These are phyloP conservation scores for Zaprionus gabonicus DNA, from an alignment of 1,140 invertebrate species.

Conservation along the genomic window DNA sequence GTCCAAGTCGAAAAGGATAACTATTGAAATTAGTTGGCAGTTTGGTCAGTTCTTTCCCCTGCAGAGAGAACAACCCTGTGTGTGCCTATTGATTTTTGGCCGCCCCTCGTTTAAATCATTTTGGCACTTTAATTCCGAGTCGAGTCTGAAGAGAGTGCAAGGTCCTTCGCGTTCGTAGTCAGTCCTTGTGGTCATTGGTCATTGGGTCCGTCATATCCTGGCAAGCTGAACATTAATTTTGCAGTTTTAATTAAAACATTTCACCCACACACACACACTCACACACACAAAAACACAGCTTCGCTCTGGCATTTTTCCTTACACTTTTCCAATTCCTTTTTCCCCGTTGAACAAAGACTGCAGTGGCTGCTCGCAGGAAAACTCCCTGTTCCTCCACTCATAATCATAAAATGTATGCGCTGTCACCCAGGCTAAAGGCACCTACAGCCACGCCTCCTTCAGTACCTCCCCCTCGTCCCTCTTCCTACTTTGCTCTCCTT, in stretches of 20 bases:
- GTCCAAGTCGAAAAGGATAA: constrained; percentile 70
- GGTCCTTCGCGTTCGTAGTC: background rate
- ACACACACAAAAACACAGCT: constrained; percentile 22
- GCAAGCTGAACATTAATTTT: constrained; percentile 67
- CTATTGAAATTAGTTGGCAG: constrained; percentile 79
- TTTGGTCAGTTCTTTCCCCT: constrained; percentile 18
- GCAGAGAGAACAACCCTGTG: background rate
- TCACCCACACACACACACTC: constrained; percentile 34
- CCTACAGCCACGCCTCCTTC: background rate
- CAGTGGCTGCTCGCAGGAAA: constrained; percentile 29
- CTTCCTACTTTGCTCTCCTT: background rate
- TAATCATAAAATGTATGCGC: constrained; percentile 80
- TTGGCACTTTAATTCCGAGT: constrained; percentile 66
- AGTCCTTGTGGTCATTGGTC: constrained; percentile 13
- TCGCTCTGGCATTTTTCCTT: constrained; percentile 18
- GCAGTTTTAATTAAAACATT: constrained; percentile 79
- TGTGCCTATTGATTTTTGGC: constrained; percentile 65
- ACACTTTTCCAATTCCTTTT: constrained; percentile 25
- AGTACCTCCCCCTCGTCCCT: background rate
- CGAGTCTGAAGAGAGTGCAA: background rate
- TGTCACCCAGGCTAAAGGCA: constrained; percentile 48
- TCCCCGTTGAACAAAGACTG: constrained; percentile 11
- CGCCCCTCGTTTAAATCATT: constrained; percentile 62
- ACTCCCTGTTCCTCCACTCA: constrained; percentile 47
- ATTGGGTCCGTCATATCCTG: constrained; percentile 42